Conservation (phyloP, 2,113 vertebrate genomes). For the Poecilia latipinna region DNA sequence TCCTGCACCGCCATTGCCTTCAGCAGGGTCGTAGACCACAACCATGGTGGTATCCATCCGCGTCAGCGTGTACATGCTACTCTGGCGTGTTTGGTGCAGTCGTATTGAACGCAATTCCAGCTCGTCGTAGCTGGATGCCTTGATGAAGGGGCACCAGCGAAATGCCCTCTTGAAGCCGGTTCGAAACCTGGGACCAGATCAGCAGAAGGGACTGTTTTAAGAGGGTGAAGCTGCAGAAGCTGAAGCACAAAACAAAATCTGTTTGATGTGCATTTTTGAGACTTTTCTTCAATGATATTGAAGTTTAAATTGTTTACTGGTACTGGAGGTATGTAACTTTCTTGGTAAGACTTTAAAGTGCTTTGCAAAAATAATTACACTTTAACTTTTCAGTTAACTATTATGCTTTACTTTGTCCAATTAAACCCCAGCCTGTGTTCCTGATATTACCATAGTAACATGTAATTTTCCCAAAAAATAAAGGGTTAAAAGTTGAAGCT, state of each 20-base stretch:
- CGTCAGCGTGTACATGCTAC: conserved; percentile 91
- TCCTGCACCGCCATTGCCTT: conserved; percentile 73
- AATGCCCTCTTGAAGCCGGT: conserved; percentile 94
- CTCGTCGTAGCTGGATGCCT: conserved; percentile 90
- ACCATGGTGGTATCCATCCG: conserved; percentile 91
- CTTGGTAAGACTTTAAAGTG: background rate
- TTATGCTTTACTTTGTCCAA: too few species aligned
- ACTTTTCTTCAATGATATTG: background rate
- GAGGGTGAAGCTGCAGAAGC: background rate
- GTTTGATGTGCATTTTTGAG: background rate
- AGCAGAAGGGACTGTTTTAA: background rate
- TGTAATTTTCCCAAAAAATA: background rate
- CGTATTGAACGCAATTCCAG: conserved; percentile 88
- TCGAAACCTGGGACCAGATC: conserved; percentile 83
- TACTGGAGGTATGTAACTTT: background rate
- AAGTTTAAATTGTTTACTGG: background rate
- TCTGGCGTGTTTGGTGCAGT: conserved; percentile 87
- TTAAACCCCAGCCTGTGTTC: too few species aligned
- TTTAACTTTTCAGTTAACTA: too few species aligned
- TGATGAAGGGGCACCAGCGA: conserved; percentile 95
- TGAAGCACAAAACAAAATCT: background rate
- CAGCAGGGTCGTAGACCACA: conserved; percentile 78
- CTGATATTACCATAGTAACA: background rate
- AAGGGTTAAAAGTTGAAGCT: background rate
- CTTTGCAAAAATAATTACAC: too few species aligned